Evolutionary conservation across 2,113 vertebrate genomes (phyloP), one percentile per base, ranked within the genome.

Genomic region (Trematomus loennbergii): DNA sequence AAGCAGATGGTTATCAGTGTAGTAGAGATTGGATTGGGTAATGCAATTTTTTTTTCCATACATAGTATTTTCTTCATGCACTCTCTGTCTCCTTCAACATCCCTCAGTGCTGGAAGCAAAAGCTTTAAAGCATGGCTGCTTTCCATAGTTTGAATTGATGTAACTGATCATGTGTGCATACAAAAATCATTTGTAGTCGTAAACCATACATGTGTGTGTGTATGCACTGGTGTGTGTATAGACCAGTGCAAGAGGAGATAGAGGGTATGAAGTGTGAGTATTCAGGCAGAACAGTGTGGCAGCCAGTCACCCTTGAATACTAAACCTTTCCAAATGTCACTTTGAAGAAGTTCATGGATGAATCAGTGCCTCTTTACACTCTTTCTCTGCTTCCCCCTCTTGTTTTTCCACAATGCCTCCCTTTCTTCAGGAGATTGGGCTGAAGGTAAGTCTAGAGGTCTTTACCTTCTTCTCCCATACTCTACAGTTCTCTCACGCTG

Each of bases 1-100:
- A 86, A 88, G 85, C 91, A 88, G 87, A 92, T 91, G 82, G 83
- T 88, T 90, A 91, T 94, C 88, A 82, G 53, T 43, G 83, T 64
- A 57, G 79, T 68, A 40, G 84, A 89, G 91, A 91, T 91, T 87
- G 84, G 79, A 93, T 67, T 75, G 67, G 76, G 61, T 82, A 87
- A 88, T 86, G 81, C 86, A 75, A 85, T 77, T 89, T 88, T 71
- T 71, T 73, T 77, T 29, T 16, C 11, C 61, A 72, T 76, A 68
- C 45, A 12, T 22, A 84, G 61, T 66, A 49, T 74, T 85, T 79
- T 62, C 72, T 77, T 87, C 50, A 60, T 16, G 49, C 53, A 57
- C 33, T 59, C 59, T 64, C 12, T 25, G 52, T 62, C 67, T 68
- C 53, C 67, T 71, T 73, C 66, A 82, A 49, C 71, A 70, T 88